phyloP scores from a whole-genome alignment of 2,113 vertebrate genomes.

The Rissa tridactyla region DNA sequence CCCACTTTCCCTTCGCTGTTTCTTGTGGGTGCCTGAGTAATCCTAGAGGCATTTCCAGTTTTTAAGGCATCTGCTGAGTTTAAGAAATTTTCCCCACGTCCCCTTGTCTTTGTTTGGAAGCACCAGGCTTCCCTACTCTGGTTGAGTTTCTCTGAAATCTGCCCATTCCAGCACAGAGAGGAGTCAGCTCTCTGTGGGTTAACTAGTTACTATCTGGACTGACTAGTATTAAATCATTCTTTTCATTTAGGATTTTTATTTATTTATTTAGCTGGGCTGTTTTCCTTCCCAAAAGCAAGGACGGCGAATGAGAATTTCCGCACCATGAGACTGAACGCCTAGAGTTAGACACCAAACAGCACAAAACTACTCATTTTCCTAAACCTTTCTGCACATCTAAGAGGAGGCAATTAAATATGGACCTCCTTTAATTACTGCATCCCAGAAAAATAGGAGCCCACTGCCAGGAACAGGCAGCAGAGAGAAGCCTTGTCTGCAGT shows the following conservation, averaged over 20 bases:
- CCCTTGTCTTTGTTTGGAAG: neutral
- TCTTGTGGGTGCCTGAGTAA: conserved; percentile 59
- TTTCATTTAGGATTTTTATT: neutral
- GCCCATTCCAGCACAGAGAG: neutral
- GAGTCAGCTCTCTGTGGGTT: neutral
- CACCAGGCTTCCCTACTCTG: neutral
- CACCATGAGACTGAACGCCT: neutral
- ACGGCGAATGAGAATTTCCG: neutral
- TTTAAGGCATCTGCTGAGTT: conserved; percentile 62
- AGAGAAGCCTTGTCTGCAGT: neutral
- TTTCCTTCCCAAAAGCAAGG: neutral
- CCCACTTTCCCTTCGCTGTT: conserved; percentile 31
- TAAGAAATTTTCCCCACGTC: neutral
- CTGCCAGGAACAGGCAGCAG: neutral
- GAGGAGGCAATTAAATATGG: neutral
- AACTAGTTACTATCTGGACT: neutral
- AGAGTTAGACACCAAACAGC: neutral
- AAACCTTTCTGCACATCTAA: neutral
- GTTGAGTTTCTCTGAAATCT: neutral
- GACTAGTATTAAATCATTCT: neutral
- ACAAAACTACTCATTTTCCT: neutral
- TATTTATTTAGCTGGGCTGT: neutral
- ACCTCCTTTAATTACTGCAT: neutral
- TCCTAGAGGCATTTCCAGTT: conserved; percentile 6
- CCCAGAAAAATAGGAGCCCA: neutral